Evolutionary conservation across 2,888 invertebrate genomes (phyloP), one percentile per base, ranked within the genome.

Genomic region (Elysia crispata): DNA sequence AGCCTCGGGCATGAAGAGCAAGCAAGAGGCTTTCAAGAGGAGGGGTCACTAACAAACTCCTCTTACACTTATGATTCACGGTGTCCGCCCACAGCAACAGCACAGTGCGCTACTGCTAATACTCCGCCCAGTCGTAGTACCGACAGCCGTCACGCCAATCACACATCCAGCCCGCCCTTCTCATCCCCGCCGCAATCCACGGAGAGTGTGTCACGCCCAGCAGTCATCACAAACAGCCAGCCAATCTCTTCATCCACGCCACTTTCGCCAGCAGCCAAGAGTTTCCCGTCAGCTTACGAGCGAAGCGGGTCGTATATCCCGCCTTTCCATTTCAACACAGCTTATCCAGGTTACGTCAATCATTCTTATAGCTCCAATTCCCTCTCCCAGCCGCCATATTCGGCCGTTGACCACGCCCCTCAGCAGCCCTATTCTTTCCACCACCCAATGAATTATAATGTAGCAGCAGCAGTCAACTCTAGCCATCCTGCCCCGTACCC

Each of bases 321-420:
- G 31, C 87, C 87, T 67, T 86, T 87, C 80, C 85, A 86, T 11
- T 80, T 88, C n/a, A 85, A 85, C 66, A 83, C 89, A 5, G 41
- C 41, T 41, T 88, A 88, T 77, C 81, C 86, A 18, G 89, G 88
- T 31, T 87, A 87, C 69, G 85, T 87, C 72, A 85, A 81, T 66
- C 84, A 85, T 1, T 80, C 84, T 64, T 77, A 80, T 18, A n/a
- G 64, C 1, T 82, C 84, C 1, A 79, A 84, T 66, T 69, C 83
- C 23, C 74, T 84, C 62, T 80, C 85, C 25, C 75, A 86, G 62
- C 85, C 85, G 13, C 85, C 86, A 66, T 82, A 81, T 33, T 80
- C 85, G 11, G 84, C 82, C 64, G 80, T 87, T 20, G 83, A 79
- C 41, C 20, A 66, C n/a, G 23, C 79, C 6, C 69, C 54, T 0